These are phyloP conservation scores for Cerceris ruficornis DNA, from an alignment of 2,888 invertebrate genomes.

Conservation along the genomic window DNA sequence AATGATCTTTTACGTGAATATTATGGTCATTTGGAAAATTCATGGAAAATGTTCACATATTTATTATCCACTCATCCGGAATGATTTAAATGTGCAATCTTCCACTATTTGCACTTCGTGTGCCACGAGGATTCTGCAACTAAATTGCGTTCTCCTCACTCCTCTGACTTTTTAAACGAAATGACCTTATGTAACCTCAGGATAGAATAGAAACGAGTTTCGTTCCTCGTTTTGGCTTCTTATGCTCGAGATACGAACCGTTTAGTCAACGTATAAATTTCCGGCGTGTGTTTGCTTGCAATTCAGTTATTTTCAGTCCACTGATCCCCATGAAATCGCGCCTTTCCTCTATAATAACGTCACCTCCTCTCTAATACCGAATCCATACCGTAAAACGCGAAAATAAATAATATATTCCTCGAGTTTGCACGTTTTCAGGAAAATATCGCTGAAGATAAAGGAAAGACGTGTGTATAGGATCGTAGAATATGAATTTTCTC, in stretches of 20 bases:
- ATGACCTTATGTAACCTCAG: slow-evolving; percentile 10
- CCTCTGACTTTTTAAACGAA: slow-evolving; percentile 6
- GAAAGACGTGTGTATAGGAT: too few species aligned
- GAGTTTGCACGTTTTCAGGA: too few species aligned
- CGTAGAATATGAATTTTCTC: too few species aligned
- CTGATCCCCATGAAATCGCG: too few species aligned
- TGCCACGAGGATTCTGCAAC: background rate
- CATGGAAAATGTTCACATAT: background rate
- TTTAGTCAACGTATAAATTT: slow-evolving; percentile 3
- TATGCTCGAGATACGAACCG: background rate
- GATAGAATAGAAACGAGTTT: slow-evolving; percentile 20
- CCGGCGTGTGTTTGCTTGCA: slow-evolving; percentile 10
- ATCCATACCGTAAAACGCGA: too few species aligned
- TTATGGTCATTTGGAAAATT: background rate
- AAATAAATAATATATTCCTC: too few species aligned
- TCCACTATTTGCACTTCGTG: background rate
- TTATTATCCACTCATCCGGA: background rate
- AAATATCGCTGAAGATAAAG: too few species aligned
- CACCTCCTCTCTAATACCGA: too few species aligned
- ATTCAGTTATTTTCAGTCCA: slow-evolving; percentile 10
- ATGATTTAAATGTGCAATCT: background rate
- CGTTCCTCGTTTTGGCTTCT: slow-evolving; percentile 11
- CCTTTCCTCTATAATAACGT: too few species aligned
- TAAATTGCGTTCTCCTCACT: slow-evolving; percentile 19
- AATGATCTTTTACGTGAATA: too few species aligned